Conservation (phyloP, 2,797 vertebrate species). For the Tokudaia tokunoshimensis region DNA sequence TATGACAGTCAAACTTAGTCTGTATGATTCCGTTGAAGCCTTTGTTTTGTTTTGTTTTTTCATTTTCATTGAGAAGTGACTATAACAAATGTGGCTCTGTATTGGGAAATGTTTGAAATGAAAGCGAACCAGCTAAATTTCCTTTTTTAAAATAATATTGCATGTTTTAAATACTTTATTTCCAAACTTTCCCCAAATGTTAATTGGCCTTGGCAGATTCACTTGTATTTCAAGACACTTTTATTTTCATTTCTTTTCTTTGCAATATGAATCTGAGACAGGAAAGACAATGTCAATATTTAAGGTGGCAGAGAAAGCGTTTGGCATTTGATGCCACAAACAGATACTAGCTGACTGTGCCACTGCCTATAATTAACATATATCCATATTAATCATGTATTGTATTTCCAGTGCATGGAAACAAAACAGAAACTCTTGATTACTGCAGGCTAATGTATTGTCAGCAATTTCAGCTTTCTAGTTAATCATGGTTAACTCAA, state of each 20-base stretch:
- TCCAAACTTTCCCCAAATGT: slow-evolving; percentile 60
- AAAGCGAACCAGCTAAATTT: not conserved
- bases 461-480: slow-evolving; percentile 13
- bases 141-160: not conserved
- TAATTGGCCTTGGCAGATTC: slow-evolving; percentile 6
- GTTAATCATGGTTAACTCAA: slow-evolving; percentile 43
- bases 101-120: slow-evolving; percentile 16
- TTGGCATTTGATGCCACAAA: slow-evolving; percentile 32
- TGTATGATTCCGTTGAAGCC: not conserved
- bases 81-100: not conserved
- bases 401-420: slow-evolving; percentile 33
- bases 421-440: slow-evolving; percentile 7
- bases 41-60: not conserved
- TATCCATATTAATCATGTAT: not conserved
- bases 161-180: slow-evolving; percentile 44
- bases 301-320: not conserved
- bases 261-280: slow-evolving; percentile 9
- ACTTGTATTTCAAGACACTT: slow-evolving; percentile 50
- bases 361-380: not conserved
- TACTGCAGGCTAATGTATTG: not conserved
- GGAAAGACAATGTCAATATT: slow-evolving; percentile 38
- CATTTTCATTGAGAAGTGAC: not conserved
- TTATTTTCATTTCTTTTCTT: slow-evolving; percentile 44
- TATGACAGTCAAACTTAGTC: slow-evolving; percentile 2
- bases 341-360: not conserved